Percentiles rank a stretch among this genome's conserved stretches.
phyloP scores from a whole-genome alignment of 2,888 invertebrate species.

The Spialia ferax region DNA sequence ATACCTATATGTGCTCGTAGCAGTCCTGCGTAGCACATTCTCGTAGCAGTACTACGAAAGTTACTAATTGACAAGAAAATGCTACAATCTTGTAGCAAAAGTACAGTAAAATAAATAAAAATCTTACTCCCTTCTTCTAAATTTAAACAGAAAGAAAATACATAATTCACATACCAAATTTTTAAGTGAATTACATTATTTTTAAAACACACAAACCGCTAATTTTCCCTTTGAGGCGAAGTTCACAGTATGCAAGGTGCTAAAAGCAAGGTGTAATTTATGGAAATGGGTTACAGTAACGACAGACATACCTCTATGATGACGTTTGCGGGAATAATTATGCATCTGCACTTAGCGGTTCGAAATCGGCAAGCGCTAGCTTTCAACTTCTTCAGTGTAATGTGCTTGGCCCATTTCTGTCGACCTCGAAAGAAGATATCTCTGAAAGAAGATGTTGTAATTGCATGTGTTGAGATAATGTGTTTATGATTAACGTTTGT shows the following conservation, averaged over 20 bases:
- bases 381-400: slow-evolving; percentile 30
- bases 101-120: no score
- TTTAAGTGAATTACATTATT: no score
- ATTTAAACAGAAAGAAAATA: no score
- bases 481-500: neutral
- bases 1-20: no score
- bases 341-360: slow-evolving; percentile 36
- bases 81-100: no score
- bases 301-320: slow-evolving; percentile 52
- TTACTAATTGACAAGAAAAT: no score
- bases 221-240: neutral
- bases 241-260: slow-evolving; percentile 9
- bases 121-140: no score
- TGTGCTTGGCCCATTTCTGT: slow-evolving; percentile 32
- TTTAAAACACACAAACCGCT: neutral
- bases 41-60: no score
- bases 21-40: no score
- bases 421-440: slow-evolving; percentile 27
- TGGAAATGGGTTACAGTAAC: slow-evolving; percentile 83
- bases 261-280: slow-evolving; percentile 69
- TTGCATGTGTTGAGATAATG: neutral
- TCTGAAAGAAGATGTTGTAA: neutral
- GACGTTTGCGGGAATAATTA: slow-evolving; percentile 35
- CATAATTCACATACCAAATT: no score
- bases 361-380: slow-evolving; percentile 33